Conservation (phyloP, 2,888 invertebrate species). For the Euzetes globulus region DNA sequence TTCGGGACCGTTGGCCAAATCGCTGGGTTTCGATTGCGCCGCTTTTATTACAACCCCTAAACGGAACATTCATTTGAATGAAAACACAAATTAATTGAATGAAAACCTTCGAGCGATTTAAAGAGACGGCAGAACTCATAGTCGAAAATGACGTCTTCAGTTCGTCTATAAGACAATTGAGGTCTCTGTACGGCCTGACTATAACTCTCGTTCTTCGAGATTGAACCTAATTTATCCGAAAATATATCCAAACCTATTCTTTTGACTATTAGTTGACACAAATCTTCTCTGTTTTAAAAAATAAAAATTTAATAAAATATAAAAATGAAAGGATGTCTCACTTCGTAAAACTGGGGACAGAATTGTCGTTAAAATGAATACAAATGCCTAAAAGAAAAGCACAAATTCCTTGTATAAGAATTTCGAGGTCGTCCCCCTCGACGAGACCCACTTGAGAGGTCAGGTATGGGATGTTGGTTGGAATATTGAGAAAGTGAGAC, state of each 20-base stretch:
- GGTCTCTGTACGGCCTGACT: constrained; percentile 87
- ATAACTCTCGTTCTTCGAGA: constrained; percentile 82
- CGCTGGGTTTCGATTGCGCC: constrained; percentile 43
- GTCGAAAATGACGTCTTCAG: constrained; percentile 76
- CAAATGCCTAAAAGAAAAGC: constrained; percentile 89
- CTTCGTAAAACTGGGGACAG: constrained; percentile 64
- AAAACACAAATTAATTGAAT: constrained; percentile 17
- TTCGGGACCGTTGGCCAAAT: constrained; percentile 44
- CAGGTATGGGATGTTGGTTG: constrained; percentile 70
- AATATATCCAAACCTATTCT: constrained; percentile 84
- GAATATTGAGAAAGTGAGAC: constrained; percentile 66
- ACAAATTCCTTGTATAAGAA: constrained; percentile 74
- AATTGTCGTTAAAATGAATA: constrained; percentile 78
- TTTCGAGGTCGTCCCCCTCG: constrained; percentile 87
- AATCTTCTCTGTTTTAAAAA: constrained; percentile 53
- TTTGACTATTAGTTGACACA: constrained; percentile 75
- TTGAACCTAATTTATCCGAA: constrained; percentile 71
- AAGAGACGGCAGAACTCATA: constrained; percentile 89
- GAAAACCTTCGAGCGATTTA: constrained; percentile 54
- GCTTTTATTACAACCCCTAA: constrained; percentile 48
- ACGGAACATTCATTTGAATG: too few species aligned
- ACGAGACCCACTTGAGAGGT: constrained; percentile 49
- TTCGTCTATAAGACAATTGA: constrained; percentile 67
- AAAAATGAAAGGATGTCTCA: constrained; percentile 32
- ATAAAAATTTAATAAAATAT: background rate